phyloP scores from a whole-genome alignment of 2,797 vertebrate species.

The Gadopsis marmoratus region DNA sequence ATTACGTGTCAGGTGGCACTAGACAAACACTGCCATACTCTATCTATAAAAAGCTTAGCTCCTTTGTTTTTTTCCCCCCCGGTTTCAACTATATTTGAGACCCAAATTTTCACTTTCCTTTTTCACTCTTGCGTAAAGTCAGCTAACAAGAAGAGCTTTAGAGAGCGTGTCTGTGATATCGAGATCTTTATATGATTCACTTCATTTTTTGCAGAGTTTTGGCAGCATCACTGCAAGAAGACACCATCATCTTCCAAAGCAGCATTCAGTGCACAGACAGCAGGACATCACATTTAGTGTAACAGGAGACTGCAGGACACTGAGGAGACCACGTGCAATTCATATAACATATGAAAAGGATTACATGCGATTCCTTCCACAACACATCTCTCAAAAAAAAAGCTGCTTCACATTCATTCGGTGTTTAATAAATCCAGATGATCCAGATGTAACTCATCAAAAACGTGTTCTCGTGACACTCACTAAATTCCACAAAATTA shows the following conservation, averaged over 20 bases:
- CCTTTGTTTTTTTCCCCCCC: background rate
- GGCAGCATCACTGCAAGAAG: conserved; percentile 26
- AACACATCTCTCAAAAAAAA: background rate
- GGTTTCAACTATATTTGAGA: background rate
- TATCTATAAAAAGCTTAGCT: background rate
- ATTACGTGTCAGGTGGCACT: too few species aligned
- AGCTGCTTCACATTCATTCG: conserved; percentile 7
- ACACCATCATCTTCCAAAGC: conserved; percentile 16
- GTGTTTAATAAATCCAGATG: conserved; percentile 35
- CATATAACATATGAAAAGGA: conserved; percentile 44
- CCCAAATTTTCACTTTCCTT: background rate
- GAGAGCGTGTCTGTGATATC: conserved; percentile 7
- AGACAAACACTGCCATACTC: too few species aligned
- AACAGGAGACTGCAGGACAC: conserved; percentile 31
- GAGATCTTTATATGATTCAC: conserved; percentile 21
- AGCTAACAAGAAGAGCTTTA: background rate
- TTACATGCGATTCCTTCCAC: conserved; percentile 28
- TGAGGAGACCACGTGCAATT: background rate
- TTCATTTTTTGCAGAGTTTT: conserved; percentile 31
- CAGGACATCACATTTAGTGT: conserved; percentile 40
- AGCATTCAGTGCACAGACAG: conserved; percentile 38
- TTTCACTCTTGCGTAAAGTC: background rate
- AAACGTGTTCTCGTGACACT: background rate
- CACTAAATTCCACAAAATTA: background rate
- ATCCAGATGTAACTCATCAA: conserved; percentile 35